Evolutionary conservation across 2,888 invertebrate species (phyloP), one percentile per base, ranked within the genome.

Genomic region (Volucella bombylans): DNA sequence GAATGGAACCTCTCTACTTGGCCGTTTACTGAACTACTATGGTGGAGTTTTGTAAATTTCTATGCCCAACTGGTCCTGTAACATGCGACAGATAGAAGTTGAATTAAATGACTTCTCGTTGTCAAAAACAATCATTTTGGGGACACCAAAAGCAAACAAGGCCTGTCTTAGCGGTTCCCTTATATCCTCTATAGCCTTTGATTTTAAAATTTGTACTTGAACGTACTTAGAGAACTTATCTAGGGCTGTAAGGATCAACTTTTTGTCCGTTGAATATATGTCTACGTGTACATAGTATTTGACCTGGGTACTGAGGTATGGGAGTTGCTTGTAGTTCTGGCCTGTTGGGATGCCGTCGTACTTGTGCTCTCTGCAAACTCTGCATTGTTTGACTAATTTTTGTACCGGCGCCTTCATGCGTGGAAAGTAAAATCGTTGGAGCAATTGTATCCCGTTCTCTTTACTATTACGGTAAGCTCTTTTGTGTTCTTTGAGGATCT

Each of bases 1-100:
- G 72, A 85, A n/a, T 80, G 80, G 45, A 85, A 80, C 39, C 65
- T 59, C 38, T 86, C 83, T 11, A 86, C 73, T 45, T 74, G 71
- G 3, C 82, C 86, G 54, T 81, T 83, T 11, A 71, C 65, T 18
- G 64, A 18, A 14, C 74, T 74, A 9, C 18, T 76, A 38, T 68
- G 80, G 54, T 4, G 74, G 80, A n/a, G 73, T 67, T 52, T 59
- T 50, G 23, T 45, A 77, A 18, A 68, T 59, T 73, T 74, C 10
- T 4, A 78, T 82, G 10, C 15, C 54, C 12, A 83, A 43, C 12
- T 49, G 18, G 18, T 73, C 65, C 57, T 69, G 50, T n/a, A 79
- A n/a, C 55, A 79, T 68, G 12, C 54, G 68, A 6, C n/a, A 14
- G 23, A 82, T 78, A 11, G 68, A 64, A 3, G 39, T 39, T 2